Conservation (phyloP, 2,113 vertebrate species). For the Varanus salvator region DNA sequence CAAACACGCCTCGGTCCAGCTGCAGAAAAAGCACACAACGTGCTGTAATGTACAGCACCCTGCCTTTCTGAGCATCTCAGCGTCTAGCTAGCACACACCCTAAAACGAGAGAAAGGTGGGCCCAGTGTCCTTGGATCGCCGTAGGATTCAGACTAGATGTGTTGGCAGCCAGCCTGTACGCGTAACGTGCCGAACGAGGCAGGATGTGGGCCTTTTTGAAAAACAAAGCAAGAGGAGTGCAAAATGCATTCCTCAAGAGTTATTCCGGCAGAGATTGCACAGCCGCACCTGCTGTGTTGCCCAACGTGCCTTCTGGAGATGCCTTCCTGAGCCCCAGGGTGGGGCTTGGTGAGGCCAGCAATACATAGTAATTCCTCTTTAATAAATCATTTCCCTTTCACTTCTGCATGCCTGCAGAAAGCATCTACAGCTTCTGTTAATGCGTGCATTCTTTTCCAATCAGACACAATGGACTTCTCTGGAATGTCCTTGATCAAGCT, state of each 20-base stretch:
- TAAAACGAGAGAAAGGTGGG: background rate
- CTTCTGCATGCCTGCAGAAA: background rate
- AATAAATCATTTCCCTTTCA: background rate
- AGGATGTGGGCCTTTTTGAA: background rate
- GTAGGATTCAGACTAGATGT: background rate
- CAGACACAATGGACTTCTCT: slow-evolving; percentile 97
- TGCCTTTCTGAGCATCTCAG: background rate
- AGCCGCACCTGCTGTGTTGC: background rate
- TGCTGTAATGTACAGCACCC: too few relatives aligned
- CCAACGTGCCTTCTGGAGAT: background rate
- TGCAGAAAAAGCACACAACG: background rate
- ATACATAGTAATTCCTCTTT: background rate
- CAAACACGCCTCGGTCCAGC: too few relatives aligned
- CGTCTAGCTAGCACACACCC: background rate
- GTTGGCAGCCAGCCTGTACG: background rate
- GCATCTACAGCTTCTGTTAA: background rate
- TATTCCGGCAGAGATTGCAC: background rate
- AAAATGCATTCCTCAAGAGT: background rate
- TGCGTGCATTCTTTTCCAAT: background rate
- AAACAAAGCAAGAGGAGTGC: background rate
- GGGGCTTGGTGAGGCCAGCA: background rate
- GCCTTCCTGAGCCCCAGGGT: too few relatives aligned
- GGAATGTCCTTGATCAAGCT: slow-evolving; percentile 96
- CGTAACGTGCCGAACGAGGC: background rate
- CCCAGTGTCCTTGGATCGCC: background rate